Evolutionary conservation across 2,888 invertebrate species (phyloP).

Genomic region (Tuta absoluta): DNA sequence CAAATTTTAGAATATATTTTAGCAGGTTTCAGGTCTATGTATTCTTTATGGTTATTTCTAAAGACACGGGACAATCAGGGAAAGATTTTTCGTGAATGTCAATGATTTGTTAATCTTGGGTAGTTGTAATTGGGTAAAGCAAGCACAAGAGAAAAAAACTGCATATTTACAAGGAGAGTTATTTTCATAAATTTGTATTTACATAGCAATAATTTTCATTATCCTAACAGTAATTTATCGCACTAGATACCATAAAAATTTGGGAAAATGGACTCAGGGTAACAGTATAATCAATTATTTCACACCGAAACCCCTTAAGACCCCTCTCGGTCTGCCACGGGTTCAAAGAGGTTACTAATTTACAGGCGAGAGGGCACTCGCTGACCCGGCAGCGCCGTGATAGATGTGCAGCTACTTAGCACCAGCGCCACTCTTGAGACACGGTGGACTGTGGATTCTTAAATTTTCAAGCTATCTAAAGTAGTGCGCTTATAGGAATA

Average conservation of each 20-base stretch:
- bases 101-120: too few species aligned
- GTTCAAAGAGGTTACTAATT: not conserved
- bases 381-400: not conserved
- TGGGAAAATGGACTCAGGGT: not conserved
- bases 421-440: not conserved
- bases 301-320: not conserved
- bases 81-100: too few species aligned
- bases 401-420: not conserved
- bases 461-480: not conserved
- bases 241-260: too few species aligned
- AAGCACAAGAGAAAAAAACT: too few species aligned
- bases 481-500: not conserved
- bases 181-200: too few species aligned
- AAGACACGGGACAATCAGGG: too few species aligned
- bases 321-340: constrained; percentile 1
- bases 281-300: not conserved
- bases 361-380: not conserved
- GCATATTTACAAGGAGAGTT: too few species aligned
- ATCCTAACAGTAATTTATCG: too few species aligned
- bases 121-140: too few species aligned
- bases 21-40: not conserved
- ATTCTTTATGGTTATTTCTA: too few species aligned
- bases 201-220: too few species aligned
- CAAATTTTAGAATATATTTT: not conserved
- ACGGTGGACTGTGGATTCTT: not conserved